Evolutionary conservation across 30 jellyfish, hydroid and myxozoan genomes (phyloP).

Genomic region (Cassiopea andromeda): DNA sequence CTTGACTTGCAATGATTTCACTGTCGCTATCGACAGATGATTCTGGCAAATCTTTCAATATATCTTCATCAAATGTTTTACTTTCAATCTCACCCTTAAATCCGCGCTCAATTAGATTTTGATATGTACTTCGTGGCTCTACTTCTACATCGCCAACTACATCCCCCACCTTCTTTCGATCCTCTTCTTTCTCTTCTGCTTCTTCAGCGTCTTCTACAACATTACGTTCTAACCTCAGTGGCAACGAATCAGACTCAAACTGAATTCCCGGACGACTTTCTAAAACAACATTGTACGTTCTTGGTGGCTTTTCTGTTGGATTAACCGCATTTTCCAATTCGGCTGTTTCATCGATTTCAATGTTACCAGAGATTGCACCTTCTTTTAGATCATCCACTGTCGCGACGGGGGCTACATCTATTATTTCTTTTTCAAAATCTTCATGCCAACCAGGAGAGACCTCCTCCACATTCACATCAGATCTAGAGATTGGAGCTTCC

Average conservation of each 20-base stretch:
- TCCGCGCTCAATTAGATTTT: slow-evolving; percentile 12
- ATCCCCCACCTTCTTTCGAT: neutral
- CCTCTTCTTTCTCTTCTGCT: neutral
- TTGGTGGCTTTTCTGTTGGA: slow-evolving; percentile 64
- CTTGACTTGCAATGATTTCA: slow-evolving; percentile 39
- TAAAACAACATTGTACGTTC: slow-evolving; percentile 50
- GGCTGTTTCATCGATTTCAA: slow-evolving; percentile 1
- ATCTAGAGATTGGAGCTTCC: neutral
- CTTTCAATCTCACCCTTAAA: slow-evolving; percentile 15
- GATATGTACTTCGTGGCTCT: neutral
- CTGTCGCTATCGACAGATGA: slow-evolving; percentile 72
- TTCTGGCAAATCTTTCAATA: slow-evolving; percentile 68
- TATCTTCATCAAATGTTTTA: slow-evolving; percentile 32
- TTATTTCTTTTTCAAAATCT: neutral
- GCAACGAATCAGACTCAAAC: slow-evolving; percentile 14
- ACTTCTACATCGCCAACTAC: neutral
- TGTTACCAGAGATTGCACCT: neutral
- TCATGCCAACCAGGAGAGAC: neutral
- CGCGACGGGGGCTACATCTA: slow-evolving; percentile 46
- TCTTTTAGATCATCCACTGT: neutral
- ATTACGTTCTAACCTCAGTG: neutral
- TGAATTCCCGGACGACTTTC: slow-evolving; percentile 1
- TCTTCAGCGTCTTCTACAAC: slow-evolving; percentile 22
- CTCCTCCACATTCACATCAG: neutral
- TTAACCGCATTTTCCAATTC: slow-evolving; percentile 21